Evolutionary conservation across 2,113 vertebrate species (phyloP), one percentile per base, ranked within the genome.

Genomic region (Silurus glanis): DNA sequence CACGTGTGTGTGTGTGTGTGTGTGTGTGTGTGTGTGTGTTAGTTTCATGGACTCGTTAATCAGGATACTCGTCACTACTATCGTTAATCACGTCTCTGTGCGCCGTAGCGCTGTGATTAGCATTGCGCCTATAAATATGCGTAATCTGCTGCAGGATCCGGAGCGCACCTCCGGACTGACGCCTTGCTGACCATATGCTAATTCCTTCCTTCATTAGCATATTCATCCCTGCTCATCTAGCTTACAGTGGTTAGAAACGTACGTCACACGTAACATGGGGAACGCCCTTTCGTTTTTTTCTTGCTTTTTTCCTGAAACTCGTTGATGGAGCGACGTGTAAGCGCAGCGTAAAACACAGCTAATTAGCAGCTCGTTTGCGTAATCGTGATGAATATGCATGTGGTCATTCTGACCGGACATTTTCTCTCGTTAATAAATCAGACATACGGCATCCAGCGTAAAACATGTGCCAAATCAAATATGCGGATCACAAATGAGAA

Each of bases 261-360:
- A 19, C 1, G 9, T 75, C 9, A 28, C 19, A 25, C 7, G 13
- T 1, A 9, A 76, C 21, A 12, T 23, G 17, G 37, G 37, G 37
- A 37, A 2, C 28, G 28, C 28, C 97, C 97, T 98, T 97, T 98
- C 96, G 96, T 96, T 98, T 97, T n/a, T 58, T 14, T 53, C 4
- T 0, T 56, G 7, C 14, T 25, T 98, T 96, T 97, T 96, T 96
- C 98, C 97, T 96, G 96, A 95, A 96, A 95, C 95, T 97, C 97
- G 94, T 78, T 95, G 93, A 82, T 37, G 37, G 37, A 37, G 37
- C 37, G 2, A 37, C 37, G 37, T 74, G 79, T 79, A 82, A 74
- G 79, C 28, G 49, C 49, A 21, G 28, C 37, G 37, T 37, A 37
- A 61, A 47, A 81, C n/a, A 58, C 69, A 28, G n/a, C 28, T 69